These are phyloP conservation scores for Dinothrombium tinctorium DNA, from an alignment of 1,140 invertebrate species.

Conservation along the genomic window DNA sequence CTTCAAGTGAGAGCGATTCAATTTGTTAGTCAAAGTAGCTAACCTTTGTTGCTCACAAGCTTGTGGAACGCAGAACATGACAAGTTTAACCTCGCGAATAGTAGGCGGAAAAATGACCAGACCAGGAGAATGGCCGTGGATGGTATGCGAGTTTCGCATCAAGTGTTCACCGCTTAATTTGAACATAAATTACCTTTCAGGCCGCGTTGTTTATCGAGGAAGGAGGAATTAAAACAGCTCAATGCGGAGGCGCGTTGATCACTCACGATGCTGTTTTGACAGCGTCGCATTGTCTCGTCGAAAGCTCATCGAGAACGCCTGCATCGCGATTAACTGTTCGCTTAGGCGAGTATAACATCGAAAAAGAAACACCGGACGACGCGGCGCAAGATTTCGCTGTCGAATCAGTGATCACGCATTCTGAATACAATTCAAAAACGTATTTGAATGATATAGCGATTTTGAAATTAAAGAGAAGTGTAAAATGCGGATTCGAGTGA, in stretches of 20 bases:
- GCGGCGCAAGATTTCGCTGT: not conserved
- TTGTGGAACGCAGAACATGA: too few species aligned
- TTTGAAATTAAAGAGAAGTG: not conserved
- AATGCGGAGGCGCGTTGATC: not conserved
- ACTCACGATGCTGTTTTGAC: not conserved
- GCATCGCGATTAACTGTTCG: not conserved
- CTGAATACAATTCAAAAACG: not conserved
- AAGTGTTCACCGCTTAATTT: too few species aligned
- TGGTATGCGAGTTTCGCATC: conserved; percentile 6
- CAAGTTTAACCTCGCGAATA: too few species aligned
- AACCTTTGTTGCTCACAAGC: not conserved
- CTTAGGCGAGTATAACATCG: not conserved
- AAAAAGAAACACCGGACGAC: not conserved
- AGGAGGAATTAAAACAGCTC: not conserved
- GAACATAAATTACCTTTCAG: not conserved
- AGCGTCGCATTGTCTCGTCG: not conserved
- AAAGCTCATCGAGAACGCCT: too few species aligned
- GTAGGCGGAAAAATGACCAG: conserved; percentile 12
- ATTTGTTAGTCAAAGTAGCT: not conserved
- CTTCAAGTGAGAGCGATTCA: not conserved
- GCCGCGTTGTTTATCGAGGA: not conserved
- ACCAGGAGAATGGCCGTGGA: conserved; percentile 15
- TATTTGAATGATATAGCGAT: not conserved
- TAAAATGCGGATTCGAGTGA: not conserved
- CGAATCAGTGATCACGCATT: too few species aligned